Conservation (phyloP, 2,113 vertebrate species). For the Cervus canadensis region DNA sequence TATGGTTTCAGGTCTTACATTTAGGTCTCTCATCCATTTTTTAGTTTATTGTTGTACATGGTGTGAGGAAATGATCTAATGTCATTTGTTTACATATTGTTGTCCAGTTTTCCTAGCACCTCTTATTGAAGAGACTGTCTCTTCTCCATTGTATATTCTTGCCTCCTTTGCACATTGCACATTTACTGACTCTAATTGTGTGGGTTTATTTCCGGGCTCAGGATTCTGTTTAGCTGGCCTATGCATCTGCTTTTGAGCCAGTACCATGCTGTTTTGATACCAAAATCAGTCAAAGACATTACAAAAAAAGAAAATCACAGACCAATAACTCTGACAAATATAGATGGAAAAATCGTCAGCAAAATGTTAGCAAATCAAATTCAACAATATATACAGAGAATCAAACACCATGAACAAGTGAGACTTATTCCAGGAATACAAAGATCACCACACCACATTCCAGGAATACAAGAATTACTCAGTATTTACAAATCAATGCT, state of each 20-base stretch:
- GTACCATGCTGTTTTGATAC: neutral
- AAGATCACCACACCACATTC: neutral
- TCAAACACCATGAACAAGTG: neutral
- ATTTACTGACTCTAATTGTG: neutral
- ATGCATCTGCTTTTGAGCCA: neutral
- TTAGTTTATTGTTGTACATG: neutral
- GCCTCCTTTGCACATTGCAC: neutral
- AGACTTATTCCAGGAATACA: neutral
- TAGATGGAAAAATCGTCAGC: neutral
- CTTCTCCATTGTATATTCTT: neutral
- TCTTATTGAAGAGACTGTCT: neutral
- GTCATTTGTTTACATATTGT: neutral
- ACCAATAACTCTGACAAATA: neutral
- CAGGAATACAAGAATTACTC: neutral
- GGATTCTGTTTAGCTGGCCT: neutral
- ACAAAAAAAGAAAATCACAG: neutral
- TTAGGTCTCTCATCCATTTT: neutral
- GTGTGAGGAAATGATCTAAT: neutral
- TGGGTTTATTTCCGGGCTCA: neutral
- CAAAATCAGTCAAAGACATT: neutral
- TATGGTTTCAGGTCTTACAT: neutral
- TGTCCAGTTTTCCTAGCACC: neutral
- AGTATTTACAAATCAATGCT: neutral
- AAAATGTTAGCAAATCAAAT: neutral
- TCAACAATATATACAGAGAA: neutral